phyloP scores from a whole-genome alignment of 2,797 vertebrate species.

The Podarcis lilfordi region DNA sequence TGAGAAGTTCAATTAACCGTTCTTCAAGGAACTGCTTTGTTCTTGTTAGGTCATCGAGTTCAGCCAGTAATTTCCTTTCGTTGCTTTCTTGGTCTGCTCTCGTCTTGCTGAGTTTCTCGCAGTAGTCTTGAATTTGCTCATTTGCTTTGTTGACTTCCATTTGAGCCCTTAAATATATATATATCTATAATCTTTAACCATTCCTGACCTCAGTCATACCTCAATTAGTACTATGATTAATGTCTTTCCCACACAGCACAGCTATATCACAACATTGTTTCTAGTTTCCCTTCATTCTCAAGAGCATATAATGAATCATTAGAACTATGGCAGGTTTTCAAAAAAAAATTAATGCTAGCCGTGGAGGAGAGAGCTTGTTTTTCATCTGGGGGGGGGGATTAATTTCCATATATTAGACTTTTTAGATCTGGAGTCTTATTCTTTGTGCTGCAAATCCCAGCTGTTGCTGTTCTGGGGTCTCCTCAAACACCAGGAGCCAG shows the following conservation, averaged over 20 bases:
- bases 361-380: neutral
- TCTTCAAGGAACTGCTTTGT: constrained; percentile 92
- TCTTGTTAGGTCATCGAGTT: constrained; percentile 90
- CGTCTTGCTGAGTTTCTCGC: constrained; percentile 77
- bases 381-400: too few species aligned
- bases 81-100: constrained; percentile 78
- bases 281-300: neutral
- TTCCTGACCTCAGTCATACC: neutral
- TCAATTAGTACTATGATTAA: neutral
- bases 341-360: neutral
- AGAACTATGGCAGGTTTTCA: too few species aligned
- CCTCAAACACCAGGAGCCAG: too few species aligned
- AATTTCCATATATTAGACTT: too few species aligned
- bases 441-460: too few species aligned
- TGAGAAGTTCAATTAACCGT: constrained; percentile 93
- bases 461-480: too few species aligned
- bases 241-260: neutral
- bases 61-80: constrained; percentile 83
- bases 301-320: neutral
- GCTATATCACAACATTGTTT: neutral
- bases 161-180: constrained; percentile 77
- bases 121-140: constrained; percentile 78
- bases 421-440: too few species aligned
- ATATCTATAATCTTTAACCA: neutral
- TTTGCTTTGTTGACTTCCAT: constrained; percentile 78